Evolutionary conservation across 2,888 invertebrate species (phyloP).

Genomic region (Nomada ferruginata): DNA sequence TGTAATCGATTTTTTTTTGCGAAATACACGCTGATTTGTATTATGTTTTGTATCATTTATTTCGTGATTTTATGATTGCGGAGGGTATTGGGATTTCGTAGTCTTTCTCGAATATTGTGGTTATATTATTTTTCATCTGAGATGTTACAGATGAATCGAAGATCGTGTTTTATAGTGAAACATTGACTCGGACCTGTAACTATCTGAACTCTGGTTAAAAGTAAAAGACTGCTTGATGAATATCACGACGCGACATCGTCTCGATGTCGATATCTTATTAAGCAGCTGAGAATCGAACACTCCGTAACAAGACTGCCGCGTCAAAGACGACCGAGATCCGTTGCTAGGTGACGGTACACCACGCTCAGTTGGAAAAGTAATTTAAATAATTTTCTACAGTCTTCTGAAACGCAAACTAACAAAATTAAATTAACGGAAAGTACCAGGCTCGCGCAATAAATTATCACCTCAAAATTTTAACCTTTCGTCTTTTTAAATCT

Average conservation of each 20-base stretch:
- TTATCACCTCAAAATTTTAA: too few species aligned
- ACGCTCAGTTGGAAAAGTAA: background rate
- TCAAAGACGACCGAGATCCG: slow-evolving; percentile 25
- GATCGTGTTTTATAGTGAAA: background rate
- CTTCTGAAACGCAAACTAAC: background rate
- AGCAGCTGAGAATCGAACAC: slow-evolving; percentile 28
- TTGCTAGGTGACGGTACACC: slow-evolving; percentile 9
- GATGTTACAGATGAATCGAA: too few species aligned
- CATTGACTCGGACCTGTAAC: background rate
- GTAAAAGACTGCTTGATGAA: background rate
- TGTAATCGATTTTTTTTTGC: too few species aligned
- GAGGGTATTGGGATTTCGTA: too few species aligned
- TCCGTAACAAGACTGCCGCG: slow-evolving; percentile 35
- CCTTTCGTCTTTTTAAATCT: too few species aligned
- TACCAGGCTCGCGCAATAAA: too few species aligned
- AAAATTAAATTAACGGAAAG: too few species aligned
- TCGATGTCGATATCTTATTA: slow-evolving; percentile 33
- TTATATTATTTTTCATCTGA: too few species aligned
- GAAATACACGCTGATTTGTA: too few species aligned
- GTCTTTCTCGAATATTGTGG: too few species aligned
- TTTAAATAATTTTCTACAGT: slow-evolving; percentile 4
- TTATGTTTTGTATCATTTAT: too few species aligned
- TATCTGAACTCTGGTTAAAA: background rate
- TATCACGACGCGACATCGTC: background rate
- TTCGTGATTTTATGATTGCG: too few species aligned